Conservation (phyloP, 2,113 vertebrate species). For the Pedetes capensis region DNA sequence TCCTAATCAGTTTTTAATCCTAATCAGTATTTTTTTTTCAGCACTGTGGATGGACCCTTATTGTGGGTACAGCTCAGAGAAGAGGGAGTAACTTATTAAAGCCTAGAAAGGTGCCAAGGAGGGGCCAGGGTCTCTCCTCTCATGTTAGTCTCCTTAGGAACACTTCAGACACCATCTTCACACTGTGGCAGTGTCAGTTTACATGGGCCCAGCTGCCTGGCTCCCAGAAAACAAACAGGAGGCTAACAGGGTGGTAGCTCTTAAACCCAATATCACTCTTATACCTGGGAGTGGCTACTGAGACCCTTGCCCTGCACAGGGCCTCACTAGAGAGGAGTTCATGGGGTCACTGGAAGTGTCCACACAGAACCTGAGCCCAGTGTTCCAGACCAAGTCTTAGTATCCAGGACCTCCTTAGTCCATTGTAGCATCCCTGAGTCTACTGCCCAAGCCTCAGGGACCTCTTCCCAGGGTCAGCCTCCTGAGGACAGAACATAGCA, state of each 20-base stretch:
- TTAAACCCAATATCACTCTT: neutral
- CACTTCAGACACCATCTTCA: conserved; percentile 6
- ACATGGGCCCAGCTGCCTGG: neutral
- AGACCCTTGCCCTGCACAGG: neutral
- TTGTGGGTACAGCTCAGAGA: neutral
- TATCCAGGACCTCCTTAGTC: neutral
- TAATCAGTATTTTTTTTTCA: neutral
- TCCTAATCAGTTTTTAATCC: neutral
- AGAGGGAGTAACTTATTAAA: neutral
- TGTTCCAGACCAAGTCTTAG: neutral
- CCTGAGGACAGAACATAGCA: neutral
- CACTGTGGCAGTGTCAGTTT: neutral
- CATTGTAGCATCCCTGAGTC: neutral
- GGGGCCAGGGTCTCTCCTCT: neutral
- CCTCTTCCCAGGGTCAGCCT: neutral
- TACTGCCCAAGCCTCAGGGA: too few species aligned
- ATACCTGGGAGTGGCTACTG: neutral
- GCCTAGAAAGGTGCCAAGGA: neutral
- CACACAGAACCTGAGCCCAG: neutral
- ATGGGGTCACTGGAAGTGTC: neutral
- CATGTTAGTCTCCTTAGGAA: neutral
- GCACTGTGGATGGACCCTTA: neutral
- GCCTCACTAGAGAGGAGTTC: neutral
- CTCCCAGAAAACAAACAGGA: neutral
- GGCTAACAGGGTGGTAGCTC: neutral